A percentile compares a stretch with the other conserved stretches of the same genome.
These are phyloP conservation scores for Pteropus rufus DNA, from an alignment of 2,797 vertebrate species.

Conservation along the genomic window DNA sequence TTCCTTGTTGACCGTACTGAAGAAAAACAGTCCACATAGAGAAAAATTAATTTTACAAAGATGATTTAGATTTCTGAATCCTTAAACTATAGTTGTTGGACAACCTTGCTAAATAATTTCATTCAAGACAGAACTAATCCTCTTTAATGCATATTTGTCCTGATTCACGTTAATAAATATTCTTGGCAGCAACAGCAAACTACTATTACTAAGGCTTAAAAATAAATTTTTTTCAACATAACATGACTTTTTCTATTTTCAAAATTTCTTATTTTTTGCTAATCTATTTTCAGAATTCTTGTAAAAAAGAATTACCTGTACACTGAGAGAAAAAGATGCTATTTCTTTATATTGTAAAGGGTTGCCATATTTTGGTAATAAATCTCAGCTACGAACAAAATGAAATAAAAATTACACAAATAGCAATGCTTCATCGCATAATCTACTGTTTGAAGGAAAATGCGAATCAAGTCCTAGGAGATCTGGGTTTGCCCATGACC, in stretches of 20 bases:
- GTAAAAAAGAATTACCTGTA: background rate
- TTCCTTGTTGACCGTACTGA: background rate
- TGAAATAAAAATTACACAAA: background rate
- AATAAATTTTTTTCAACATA: background rate
- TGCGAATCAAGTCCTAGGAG: background rate
- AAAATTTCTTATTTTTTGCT: background rate
- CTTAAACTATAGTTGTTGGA: background rate
- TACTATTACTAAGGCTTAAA: background rate
- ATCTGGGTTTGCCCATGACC: background rate
- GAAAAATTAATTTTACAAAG: constrained; percentile 21
- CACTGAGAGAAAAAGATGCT: background rate
- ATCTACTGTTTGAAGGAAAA: background rate
- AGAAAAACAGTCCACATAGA: background rate
- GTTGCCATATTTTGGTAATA: background rate
- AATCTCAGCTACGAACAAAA: background rate
- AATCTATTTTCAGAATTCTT: background rate
- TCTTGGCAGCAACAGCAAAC: background rate
- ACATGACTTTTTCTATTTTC: background rate
- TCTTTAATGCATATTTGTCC: background rate
- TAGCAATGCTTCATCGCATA: background rate
- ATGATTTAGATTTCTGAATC: background rate
- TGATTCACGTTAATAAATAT: background rate
- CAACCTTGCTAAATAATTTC: background rate
- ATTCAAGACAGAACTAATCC: background rate
- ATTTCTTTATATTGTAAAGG: background rate